Percentiles rank a stretch among this genome's conserved stretches.
phyloP scores from a whole-genome alignment of 2,797 vertebrate genomes.

The Meda fulgida region DNA sequence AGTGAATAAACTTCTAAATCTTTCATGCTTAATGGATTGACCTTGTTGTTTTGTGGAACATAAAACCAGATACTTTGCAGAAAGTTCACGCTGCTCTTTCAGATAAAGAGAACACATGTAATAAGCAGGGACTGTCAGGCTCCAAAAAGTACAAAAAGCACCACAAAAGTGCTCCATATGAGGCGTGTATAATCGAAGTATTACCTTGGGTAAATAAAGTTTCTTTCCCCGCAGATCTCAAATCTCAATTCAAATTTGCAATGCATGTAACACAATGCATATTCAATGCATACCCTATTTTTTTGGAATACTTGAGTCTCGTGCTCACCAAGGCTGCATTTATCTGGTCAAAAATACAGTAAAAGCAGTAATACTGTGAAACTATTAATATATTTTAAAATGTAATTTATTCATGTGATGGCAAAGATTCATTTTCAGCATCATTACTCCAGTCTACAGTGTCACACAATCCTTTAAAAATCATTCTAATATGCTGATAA shows the following conservation, averaged over 20 bases:
- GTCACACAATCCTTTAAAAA: neutral
- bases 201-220: neutral
- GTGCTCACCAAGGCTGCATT: neutral
- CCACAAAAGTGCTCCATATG: neutral
- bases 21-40: neutral
- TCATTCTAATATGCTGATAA: neutral
- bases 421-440: neutral
- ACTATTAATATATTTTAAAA: no score
- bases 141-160: neutral
- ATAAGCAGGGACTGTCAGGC: neutral
- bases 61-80: neutral
- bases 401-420: neutral
- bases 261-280: neutral
- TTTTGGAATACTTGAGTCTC: neutral
- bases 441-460: neutral
- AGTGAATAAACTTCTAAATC: neutral
- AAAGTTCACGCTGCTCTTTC: neutral
- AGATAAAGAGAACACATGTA: neutral
- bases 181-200: neutral
- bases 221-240: neutral
- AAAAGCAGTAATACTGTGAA: neutral
- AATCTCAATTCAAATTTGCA: neutral
- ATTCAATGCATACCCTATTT: neutral
- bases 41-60: neutral
- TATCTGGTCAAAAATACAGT: neutral